Conservation (phyloP, 2,888 invertebrate genomes). For the Catocala nupta region DNA sequence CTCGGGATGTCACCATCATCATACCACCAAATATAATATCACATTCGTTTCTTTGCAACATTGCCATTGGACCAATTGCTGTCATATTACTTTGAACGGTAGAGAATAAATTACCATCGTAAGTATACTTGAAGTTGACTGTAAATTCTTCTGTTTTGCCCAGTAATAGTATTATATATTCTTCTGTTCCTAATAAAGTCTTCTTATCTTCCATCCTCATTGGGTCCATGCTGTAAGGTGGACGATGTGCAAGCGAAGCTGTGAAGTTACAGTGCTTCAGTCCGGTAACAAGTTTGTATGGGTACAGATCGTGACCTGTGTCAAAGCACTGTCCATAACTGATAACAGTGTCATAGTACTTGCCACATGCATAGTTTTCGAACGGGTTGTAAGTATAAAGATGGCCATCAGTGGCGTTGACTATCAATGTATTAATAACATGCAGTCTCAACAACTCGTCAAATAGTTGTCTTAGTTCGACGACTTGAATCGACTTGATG, state of each 20-base stretch:
- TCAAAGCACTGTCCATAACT: slow-evolving; percentile 61
- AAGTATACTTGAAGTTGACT: slow-evolving; percentile 27
- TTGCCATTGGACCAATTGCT: slow-evolving; percentile 19
- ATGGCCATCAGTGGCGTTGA: slow-evolving; percentile 54
- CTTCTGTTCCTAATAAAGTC: slow-evolving; percentile 33
- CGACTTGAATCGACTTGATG: slow-evolving; percentile 41
- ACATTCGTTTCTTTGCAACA: slow-evolving; percentile 26
- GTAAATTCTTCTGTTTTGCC: slow-evolving; percentile 36
- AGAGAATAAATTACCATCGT: neutral
- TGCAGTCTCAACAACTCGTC: slow-evolving; percentile 55
- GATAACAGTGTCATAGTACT: slow-evolving; percentile 59
- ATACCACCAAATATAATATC: slow-evolving; percentile 33
- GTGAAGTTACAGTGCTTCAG: slow-evolving; percentile 64
- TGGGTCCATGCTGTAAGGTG: slow-evolving; percentile 40
- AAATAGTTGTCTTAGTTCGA: slow-evolving; percentile 55
- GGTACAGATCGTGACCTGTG: slow-evolving; percentile 48
- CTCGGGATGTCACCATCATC: slow-evolving; percentile 13
- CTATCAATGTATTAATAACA: slow-evolving; percentile 58
- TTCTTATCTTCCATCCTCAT: slow-evolving; percentile 3
- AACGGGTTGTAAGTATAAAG: slow-evolving; percentile 71
- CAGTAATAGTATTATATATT: slow-evolving; percentile 34
- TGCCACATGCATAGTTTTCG: slow-evolving; percentile 69
- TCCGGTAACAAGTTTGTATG: slow-evolving; percentile 57
- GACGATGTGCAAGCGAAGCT: slow-evolving; percentile 43
- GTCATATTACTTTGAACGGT: slow-evolving; percentile 23